phyloP scores from a whole-genome alignment of 2,797 vertebrate species.

The Denticeps clupeoides region DNA sequence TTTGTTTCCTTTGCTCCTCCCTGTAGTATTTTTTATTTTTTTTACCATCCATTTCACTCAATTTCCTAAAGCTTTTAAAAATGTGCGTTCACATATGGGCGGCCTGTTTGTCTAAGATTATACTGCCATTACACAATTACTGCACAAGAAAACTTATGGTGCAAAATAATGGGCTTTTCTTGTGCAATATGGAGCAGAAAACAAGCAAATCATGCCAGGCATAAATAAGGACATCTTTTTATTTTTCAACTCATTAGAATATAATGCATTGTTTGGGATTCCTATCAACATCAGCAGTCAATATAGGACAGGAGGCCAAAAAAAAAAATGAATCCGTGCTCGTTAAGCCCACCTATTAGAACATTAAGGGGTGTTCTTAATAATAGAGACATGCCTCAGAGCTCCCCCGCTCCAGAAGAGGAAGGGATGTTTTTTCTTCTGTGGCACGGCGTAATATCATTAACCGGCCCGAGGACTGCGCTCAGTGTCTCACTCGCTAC shows the following conservation, averaged over 20 bases:
- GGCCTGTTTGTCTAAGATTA: conserved; percentile 35
- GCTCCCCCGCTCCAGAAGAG: conserved; percentile 46
- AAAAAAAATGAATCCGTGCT: conserved; percentile 37
- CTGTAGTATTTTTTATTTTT: conserved; percentile 14
- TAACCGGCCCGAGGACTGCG: conserved; percentile 38
- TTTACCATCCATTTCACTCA: conserved; percentile 27
- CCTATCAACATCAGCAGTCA: conserved; percentile 52
- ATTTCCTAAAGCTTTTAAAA: conserved; percentile 25
- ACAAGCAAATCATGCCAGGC: conserved; percentile 44
- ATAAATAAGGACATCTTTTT: conserved; percentile 38
- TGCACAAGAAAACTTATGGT: conserved; percentile 43
- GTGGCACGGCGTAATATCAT: conserved; percentile 53
- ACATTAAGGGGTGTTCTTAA: conserved; percentile 47
- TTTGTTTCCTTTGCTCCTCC: conserved; percentile 18
- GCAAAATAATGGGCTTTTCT: conserved; percentile 53
- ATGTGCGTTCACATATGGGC: conserved; percentile 17
- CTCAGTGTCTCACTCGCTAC: conserved; percentile 48
- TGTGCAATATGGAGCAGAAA: conserved; percentile 55
- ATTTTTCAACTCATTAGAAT: conserved; percentile 64
- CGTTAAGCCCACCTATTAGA: conserved; percentile 57
- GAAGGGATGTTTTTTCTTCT: conserved; percentile 5
- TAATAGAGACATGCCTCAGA: conserved; percentile 55
- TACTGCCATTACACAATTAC: conserved; percentile 39
- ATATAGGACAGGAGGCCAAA: conserved; percentile 33
- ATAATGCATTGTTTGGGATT: conserved; percentile 57